A percentile compares a stretch with the other conserved stretches of the same genome.
phyloP scores from a whole-genome alignment of 2,113 vertebrate genomes.

The Sturnira hondurensis region DNA sequence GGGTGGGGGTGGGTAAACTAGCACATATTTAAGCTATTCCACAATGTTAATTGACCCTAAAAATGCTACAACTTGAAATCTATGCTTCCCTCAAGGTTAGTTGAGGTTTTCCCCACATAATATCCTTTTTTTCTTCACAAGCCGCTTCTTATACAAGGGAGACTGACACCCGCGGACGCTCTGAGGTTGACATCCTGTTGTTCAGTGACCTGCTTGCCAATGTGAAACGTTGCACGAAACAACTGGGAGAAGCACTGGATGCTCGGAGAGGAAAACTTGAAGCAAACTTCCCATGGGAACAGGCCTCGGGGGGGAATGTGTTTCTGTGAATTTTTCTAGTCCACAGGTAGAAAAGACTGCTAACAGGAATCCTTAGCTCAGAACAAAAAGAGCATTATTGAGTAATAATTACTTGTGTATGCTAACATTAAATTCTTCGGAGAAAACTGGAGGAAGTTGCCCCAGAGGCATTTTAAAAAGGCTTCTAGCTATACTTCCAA shows the following conservation, averaged over 20 bases:
- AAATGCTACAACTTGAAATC: neutral
- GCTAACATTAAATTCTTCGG: neutral
- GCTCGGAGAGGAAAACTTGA: neutral
- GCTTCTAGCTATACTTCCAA: constrained; percentile 35
- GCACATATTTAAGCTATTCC: neutral
- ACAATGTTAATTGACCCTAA: neutral
- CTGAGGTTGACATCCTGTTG: neutral
- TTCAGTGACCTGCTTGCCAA: neutral
- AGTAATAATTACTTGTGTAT: constrained; percentile 41
- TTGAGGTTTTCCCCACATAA: neutral
- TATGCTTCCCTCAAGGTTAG: neutral
- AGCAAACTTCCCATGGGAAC: neutral
- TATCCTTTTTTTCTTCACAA: neutral
- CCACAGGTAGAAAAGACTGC: constrained; percentile 26
- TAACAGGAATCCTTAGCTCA: neutral
- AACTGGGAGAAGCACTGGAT: neutral
- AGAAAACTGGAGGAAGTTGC: constrained; percentile 23
- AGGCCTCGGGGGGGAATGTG: neutral
- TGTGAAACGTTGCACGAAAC: neutral
- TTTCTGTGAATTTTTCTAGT: constrained; percentile 17
- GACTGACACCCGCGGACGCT: neutral
- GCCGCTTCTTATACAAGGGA: neutral
- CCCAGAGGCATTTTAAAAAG: constrained; percentile 13
- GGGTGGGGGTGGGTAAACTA: neutral
- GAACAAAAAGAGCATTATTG: constrained; percentile 21